Conservation (phyloP, 2,113 vertebrate genomes). For the Verasper variegatus region DNA sequence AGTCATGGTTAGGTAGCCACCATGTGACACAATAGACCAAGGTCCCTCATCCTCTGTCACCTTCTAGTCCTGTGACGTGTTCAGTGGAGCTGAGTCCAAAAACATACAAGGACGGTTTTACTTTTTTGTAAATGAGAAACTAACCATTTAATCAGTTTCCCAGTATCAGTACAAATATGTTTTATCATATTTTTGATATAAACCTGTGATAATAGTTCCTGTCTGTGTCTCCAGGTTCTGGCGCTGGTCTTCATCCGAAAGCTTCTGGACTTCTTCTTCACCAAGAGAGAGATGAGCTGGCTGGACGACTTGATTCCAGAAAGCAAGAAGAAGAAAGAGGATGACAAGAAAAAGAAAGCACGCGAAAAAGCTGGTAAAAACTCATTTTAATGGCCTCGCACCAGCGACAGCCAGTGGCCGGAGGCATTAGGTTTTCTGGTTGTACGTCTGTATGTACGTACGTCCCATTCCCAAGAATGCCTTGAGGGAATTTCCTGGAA, state of each 20-base stretch:
- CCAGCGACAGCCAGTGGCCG: too few relatives aligned
- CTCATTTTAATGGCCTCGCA: neutral
- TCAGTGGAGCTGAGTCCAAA: too few relatives aligned
- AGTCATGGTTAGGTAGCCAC: too few relatives aligned
- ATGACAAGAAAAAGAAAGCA: slow-evolving; percentile 93
- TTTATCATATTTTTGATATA: neutral
- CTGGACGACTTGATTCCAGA: slow-evolving; percentile 96
- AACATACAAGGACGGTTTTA: too few relatives aligned
- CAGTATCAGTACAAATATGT: neutral
- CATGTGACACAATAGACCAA: too few relatives aligned
- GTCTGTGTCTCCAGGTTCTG: slow-evolving; percentile 84
- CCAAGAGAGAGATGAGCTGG: slow-evolving; percentile 94
- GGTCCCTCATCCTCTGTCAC: too few relatives aligned
- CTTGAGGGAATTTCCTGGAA: too few relatives aligned
- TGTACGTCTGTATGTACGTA: too few relatives aligned
- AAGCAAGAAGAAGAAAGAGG: slow-evolving; percentile 97
- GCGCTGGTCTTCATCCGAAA: slow-evolving; percentile 94
- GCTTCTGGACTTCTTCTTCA: slow-evolving; percentile 93
- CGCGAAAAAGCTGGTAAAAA: slow-evolving; percentile 85
- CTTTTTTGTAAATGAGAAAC: too few relatives aligned
- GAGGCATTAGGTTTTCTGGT: too few relatives aligned
- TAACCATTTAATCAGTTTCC: neutral
- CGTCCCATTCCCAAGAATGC: too few relatives aligned
- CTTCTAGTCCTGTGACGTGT: too few relatives aligned
- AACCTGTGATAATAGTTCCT: neutral